These are phyloP conservation scores for Sternarchorhynchus goeldii DNA, from an alignment of 2,797 vertebrate genomes.

Conservation along the genomic window DNA sequence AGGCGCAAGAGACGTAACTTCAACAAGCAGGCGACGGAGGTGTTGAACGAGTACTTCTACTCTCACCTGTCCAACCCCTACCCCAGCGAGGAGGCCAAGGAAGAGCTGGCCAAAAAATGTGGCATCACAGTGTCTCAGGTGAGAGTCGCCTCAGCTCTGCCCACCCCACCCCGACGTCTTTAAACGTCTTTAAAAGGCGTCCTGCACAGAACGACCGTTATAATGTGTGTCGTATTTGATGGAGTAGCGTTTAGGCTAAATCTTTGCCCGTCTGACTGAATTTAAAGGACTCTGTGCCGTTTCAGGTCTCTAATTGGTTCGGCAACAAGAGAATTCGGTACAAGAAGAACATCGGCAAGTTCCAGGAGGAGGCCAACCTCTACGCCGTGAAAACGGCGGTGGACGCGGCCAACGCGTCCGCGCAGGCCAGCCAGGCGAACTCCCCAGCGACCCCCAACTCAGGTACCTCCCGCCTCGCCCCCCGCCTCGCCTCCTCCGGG, in stretches of 20 bases:
- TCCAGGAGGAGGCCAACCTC: slow-evolving; percentile 80
- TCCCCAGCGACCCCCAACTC: slow-evolving; percentile 85
- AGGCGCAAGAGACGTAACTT: slow-evolving; percentile 81
- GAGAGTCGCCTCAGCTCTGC: not conserved
- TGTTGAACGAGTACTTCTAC: slow-evolving; percentile 86
- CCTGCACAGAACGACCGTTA: too few species aligned
- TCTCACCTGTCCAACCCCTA: slow-evolving; percentile 86
- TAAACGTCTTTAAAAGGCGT: too few species aligned
- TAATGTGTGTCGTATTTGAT: not conserved
- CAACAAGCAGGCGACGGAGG: slow-evolving; percentile 83
- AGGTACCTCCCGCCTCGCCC: slow-evolving; percentile 69
- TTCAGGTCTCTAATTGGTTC: slow-evolving; percentile 84
- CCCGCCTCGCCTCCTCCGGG: slow-evolving; percentile 26
- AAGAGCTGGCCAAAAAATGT: slow-evolving; percentile 82
- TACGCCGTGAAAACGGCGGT: slow-evolving; percentile 75
- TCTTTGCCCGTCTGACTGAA: not conserved
- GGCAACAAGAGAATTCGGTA: slow-evolving; percentile 83
- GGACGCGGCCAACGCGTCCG: slow-evolving; percentile 79
- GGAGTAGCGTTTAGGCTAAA: not conserved
- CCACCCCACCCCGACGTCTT: not conserved
- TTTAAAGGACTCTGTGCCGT: not conserved
- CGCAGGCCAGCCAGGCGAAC: slow-evolving; percentile 84
- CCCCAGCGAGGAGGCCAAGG: slow-evolving; percentile 85
- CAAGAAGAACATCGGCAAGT: slow-evolving; percentile 83
- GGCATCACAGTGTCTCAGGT: slow-evolving; percentile 83